Percentiles rank a stretch among this genome's conserved stretches.
Evolutionary conservation across 2,888 invertebrate genomes (phyloP).

Genomic region (Lampropteryx suffumata): DNA sequence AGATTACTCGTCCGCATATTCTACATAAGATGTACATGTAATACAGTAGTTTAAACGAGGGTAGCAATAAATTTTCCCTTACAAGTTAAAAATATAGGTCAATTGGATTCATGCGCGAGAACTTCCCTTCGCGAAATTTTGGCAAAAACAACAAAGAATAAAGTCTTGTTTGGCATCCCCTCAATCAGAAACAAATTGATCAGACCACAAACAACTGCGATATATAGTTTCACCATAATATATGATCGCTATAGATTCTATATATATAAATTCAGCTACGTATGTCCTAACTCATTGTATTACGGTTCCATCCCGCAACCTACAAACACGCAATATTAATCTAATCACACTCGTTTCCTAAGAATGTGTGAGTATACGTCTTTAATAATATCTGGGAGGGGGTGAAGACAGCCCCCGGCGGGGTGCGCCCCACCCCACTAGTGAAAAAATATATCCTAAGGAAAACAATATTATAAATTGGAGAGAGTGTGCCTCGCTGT

Average conservation of each 20-base stretch:
- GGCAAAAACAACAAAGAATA: constrained; percentile 21
- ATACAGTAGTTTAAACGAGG: too few relatives aligned
- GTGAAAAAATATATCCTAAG: constrained; percentile 82
- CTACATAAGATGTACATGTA: too few relatives aligned
- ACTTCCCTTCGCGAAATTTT: constrained; percentile 9
- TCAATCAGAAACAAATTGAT: constrained; percentile 26
- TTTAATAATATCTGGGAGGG: constrained; percentile 81
- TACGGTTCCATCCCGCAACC: constrained; percentile 42
- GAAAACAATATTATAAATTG: constrained; percentile 84
- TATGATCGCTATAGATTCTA: neutral
- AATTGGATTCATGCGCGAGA: constrained; percentile 20
- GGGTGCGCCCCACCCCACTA: constrained; percentile 61
- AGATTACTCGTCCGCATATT: too few relatives aligned
- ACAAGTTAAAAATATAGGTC: constrained; percentile 21
- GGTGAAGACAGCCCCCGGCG: constrained; percentile 36
- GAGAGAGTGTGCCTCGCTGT: constrained; percentile 59
- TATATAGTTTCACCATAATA: neutral
- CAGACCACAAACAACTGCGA: constrained; percentile 14
- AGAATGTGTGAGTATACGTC: constrained; percentile 81
- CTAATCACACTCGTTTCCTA: constrained; percentile 78
- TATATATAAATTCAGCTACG: neutral
- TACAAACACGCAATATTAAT: constrained; percentile 70
- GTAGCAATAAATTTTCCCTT: too few relatives aligned
- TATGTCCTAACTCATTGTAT: constrained; percentile 43
- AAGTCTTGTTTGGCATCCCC: constrained; percentile 16